These are phyloP conservation scores for Taxidea taxus DNA, from an alignment of 2,113 vertebrate genomes.

Conservation along the genomic window DNA sequence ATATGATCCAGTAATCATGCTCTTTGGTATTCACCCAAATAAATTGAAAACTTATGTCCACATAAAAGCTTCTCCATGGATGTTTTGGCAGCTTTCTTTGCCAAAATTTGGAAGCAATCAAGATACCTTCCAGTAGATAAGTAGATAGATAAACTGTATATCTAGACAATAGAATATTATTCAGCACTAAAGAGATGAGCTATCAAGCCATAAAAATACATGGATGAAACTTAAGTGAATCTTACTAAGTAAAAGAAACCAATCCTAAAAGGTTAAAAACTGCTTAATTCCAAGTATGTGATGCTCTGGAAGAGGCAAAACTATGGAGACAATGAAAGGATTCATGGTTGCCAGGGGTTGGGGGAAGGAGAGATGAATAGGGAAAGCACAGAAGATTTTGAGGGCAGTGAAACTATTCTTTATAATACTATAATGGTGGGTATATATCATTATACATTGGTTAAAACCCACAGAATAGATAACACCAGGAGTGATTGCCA, in stretches of 20 bases:
- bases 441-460: not conserved
- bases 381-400: not conserved
- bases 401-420: not conserved
- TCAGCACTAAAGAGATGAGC: not conserved
- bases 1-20: not conserved
- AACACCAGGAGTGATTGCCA: not conserved
- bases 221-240: not conserved
- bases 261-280: not conserved
- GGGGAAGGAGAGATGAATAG: not conserved
- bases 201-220: not conserved
- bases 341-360: not conserved
- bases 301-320: not conserved
- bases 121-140: not conserved
- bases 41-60: not conserved
- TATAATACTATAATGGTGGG: not conserved
- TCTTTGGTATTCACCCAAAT: not conserved
- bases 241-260: not conserved
- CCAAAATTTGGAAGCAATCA: not conserved
- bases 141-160: not conserved
- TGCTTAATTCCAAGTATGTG: not conserved
- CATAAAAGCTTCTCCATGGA: not conserved
- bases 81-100: not conserved
- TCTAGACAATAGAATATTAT: not conserved
- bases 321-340: not conserved
- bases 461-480: not conserved